Base-by-base conservation (phyloP, 2,888 invertebrate species). In the Stramonita haemastoma region DNA sequence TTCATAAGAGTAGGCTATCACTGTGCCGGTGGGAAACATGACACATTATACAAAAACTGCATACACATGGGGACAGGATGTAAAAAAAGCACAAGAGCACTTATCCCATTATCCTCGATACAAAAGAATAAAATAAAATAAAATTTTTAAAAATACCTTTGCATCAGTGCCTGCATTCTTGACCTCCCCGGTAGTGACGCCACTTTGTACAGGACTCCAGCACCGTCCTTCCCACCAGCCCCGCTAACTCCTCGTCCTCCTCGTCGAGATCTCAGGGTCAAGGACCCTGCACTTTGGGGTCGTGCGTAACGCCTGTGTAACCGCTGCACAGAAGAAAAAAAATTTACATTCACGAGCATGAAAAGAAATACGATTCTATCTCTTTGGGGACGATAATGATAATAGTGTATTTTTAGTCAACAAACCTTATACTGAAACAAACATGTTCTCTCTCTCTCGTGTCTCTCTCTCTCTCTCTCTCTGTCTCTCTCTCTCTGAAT, bases 91-190 rank as follows among this genome's bases (percentile, higher is more conserved):
- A n/a, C n/a, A n/a, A n/a, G n/a, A n/a, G n/a, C n/a, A n/a, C n/a
- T n/a, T n/a, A n/a, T n/a, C n/a, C n/a, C n/a, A n/a, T n/a, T n/a
- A n/a, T n/a, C n/a, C n/a, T n/a, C n/a, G n/a, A n/a, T n/a, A 66
- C 26, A 17, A 6, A 66, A 26, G 26, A 66, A 66, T 17, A 66
- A 13, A 66, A 46, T 5, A 8, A 8, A 46, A 46, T 8, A 46
- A 5, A 8, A 2, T 46, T 8, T 46, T 8, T 46, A 8, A 46
- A 1, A n/a, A 46, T 92, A 95, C 95, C 94, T 95, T 95, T 32
- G 96, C 96, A 92, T 95, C 95, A 29, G 96, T 96, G 26, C 95
- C 95, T 46, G 95, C 94, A 90, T 94, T 94, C 90, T 95, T 95
- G 89, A 93, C 93, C 90, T 95, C 93, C 11, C 95, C 95, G 17